These are phyloP conservation scores for Sandelia bainsii DNA, from an alignment of 2,797 vertebrate genomes.

Conservation along the genomic window DNA sequence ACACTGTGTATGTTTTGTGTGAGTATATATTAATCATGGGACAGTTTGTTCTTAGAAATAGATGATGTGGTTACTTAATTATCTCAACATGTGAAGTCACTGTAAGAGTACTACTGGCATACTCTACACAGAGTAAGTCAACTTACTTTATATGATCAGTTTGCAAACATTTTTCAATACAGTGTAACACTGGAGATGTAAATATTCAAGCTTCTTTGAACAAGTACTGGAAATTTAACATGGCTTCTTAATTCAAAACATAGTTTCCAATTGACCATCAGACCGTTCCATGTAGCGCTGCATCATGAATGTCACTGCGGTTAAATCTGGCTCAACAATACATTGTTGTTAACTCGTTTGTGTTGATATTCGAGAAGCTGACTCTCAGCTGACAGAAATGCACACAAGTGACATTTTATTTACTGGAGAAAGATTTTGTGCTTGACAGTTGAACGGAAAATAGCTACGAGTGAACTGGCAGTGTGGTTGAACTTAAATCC, in stretches of 20 bases:
- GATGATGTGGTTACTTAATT: too few species aligned
- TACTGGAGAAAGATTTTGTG: conserved; percentile 12
- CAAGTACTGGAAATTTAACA: neutral
- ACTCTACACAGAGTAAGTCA: neutral
- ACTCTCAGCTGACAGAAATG: conserved; percentile 23
- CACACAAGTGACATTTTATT: conserved; percentile 33
- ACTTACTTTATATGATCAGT: neutral
- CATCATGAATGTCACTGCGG: conserved; percentile 30
- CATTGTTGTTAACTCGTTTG: conserved; percentile 18
- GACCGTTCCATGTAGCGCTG: neutral
- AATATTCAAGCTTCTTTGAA: neutral
- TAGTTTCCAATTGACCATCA: neutral
- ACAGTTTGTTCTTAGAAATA: too few species aligned
- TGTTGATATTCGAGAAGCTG: conserved; percentile 44
- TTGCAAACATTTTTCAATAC: neutral
- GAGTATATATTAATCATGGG: too few species aligned
- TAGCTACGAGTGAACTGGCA: conserved; percentile 47
- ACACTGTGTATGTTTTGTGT: neutral
- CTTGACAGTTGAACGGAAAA: conserved; percentile 59
- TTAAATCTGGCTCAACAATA: conserved; percentile 11
- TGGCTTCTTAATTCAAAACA: conserved; percentile 16
- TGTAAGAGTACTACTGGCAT: neutral
- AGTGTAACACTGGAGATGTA: neutral
- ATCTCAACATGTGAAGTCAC: neutral
- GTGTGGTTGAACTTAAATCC: conserved; percentile 10